These are phyloP conservation scores for Zaprionus bogoriensis DNA, from an alignment of 2,888 invertebrate species.

Conservation along the genomic window DNA sequence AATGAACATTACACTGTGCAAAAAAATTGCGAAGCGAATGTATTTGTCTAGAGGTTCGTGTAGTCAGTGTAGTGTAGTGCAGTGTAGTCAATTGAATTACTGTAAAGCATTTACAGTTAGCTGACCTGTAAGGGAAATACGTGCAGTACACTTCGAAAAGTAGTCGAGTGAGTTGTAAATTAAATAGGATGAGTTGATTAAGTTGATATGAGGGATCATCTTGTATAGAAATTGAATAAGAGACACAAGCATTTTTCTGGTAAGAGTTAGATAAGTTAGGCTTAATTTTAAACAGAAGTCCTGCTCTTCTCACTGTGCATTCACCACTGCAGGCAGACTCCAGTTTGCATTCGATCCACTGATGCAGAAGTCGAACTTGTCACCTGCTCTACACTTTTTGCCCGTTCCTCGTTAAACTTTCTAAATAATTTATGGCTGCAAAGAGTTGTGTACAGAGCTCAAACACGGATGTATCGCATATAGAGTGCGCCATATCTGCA, in stretches of 20 bases:
- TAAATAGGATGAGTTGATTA: too few relatives aligned
- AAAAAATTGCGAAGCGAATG: not conserved
- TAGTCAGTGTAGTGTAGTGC: not conserved
- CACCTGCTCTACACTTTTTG: not conserved
- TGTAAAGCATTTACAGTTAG: constrained; percentile 8
- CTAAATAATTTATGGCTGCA: not conserved
- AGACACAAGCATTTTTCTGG: too few relatives aligned
- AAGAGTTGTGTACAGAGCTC: not conserved
- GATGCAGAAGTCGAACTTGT: constrained; percentile 44
- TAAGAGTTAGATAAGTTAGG: too few relatives aligned
- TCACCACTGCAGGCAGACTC: not conserved
- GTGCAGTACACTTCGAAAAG: not conserved
- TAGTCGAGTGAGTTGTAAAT: not conserved
- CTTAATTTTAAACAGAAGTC: too few relatives aligned
- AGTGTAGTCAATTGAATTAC: constrained; percentile 5
- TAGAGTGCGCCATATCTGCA: not conserved
- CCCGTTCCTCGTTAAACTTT: not conserved
- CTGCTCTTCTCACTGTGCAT: not conserved
- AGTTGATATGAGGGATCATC: too few relatives aligned
- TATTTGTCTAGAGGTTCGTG: not conserved
- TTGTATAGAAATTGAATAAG: too few relatives aligned
- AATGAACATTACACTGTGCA: constrained; percentile 1
- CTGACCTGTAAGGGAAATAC: not conserved
- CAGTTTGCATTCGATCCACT: constrained; percentile 52
- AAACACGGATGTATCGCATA: not conserved